A percentile compares a stretch with the other conserved stretches of the same genome.
These are phyloP conservation scores for Neolamprologus falcicula DNA, from an alignment of 2,113 vertebrate species.

Conservation along the genomic window DNA sequence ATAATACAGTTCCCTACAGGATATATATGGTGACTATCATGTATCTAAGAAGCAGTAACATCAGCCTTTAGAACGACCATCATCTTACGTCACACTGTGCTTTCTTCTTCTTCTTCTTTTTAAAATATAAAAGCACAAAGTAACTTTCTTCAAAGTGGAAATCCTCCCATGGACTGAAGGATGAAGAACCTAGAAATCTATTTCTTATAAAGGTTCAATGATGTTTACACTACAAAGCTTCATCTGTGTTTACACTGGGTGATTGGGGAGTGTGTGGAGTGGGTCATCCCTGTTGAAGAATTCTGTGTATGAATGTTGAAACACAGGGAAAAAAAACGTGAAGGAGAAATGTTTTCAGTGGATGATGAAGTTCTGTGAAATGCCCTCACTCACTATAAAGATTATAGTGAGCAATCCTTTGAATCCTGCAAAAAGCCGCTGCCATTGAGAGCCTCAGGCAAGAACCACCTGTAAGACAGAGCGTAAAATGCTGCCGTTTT, in stretches of 20 bases:
- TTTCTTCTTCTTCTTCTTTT: not conserved
- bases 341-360: not conserved
- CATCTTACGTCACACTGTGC: not conserved
- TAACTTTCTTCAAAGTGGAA: not conserved
- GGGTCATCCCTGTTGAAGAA: not conserved
- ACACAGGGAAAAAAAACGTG: not conserved
- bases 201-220: not conserved
- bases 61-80: not conserved
- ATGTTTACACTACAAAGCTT: conserved; percentile 8
- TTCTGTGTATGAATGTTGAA: not conserved
- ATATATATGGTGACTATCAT: not conserved
- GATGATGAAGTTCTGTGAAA: not conserved
- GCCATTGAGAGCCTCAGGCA: not conserved
- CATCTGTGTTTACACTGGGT: conserved; percentile 1
- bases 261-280: not conserved
- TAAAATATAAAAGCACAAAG: not conserved
- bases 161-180: not conserved
- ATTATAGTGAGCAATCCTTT: not conserved
- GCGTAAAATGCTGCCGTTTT: not conserved
- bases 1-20: not conserved
- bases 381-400: not conserved
- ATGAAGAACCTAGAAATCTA: conserved; percentile 5
- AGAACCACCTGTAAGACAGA: not conserved
- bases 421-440: not conserved
- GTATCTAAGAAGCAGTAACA: not conserved